These are phyloP conservation scores for Nasonia vitripennis DNA, from an alignment of 1,140 invertebrate species.

Conservation along the genomic window DNA sequence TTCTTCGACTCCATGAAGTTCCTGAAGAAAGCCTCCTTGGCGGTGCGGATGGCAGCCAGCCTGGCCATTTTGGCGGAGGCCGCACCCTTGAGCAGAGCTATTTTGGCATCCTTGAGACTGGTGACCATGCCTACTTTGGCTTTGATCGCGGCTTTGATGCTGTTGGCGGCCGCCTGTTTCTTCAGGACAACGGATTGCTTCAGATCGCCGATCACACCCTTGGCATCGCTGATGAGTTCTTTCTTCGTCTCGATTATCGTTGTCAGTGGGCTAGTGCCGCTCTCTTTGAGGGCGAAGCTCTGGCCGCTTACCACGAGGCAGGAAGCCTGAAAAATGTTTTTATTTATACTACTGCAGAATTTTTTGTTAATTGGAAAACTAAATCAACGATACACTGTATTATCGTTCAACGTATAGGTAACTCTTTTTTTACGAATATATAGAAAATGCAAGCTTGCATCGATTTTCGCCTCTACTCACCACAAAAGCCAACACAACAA, in stretches of 20 bases:
- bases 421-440: neutral
- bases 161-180: neutral
- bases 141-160: neutral
- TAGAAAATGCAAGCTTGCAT: neutral
- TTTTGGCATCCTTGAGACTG: neutral
- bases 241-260: neutral
- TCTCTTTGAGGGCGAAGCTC: neutral
- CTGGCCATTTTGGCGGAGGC: neutral
- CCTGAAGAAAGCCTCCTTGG: neutral
- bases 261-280: no score
- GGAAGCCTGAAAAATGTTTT: constrained; percentile 28
- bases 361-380: no score
- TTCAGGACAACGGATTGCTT: neutral
- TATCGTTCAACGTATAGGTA: no score
- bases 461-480: constrained; percentile 37
- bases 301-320: neutral
- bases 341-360: neutral
- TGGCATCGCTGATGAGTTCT: neutral
- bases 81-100: neutral
- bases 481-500: constrained; percentile 6
- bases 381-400: no score
- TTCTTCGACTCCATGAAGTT: neutral
- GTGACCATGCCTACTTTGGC: neutral
- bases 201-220: neutral
- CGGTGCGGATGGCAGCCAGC: neutral